phyloP scores from a whole-genome alignment of 2,113 vertebrate genomes.

The Dinomys branickii region DNA sequence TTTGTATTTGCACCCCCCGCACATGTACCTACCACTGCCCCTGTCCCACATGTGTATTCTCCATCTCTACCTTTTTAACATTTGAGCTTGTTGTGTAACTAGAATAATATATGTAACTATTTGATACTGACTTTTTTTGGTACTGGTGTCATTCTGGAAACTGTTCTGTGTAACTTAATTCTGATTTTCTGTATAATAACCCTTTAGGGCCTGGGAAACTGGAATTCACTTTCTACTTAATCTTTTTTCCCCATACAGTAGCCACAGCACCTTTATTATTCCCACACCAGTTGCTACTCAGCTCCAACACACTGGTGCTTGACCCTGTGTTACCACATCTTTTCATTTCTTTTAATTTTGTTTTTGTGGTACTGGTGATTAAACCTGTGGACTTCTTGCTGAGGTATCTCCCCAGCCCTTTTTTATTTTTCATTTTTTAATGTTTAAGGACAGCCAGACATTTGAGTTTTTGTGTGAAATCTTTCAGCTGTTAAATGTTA shows the following conservation, averaged over 20 bases:
- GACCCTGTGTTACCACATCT: background rate
- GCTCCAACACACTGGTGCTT: background rate
- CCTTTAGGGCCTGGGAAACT: background rate
- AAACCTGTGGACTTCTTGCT: background rate
- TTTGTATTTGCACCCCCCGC: background rate
- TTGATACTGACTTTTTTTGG: constrained; percentile 30
- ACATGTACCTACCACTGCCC: background rate
- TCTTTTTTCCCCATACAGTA: background rate
- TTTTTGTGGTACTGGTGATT: background rate
- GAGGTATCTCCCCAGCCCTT: background rate
- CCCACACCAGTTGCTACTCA: background rate
- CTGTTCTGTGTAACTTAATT: constrained; percentile 8
- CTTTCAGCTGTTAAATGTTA: background rate
- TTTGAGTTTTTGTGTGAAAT: constrained; percentile 50
- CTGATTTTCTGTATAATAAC: background rate
- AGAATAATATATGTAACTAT: constrained; percentile 30
- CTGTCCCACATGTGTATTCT: constrained; percentile 13
- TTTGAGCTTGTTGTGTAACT: constrained; percentile 49
- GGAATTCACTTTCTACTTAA: background rate
- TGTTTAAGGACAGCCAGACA: background rate
- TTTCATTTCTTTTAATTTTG: background rate
- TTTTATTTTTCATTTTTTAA: background rate
- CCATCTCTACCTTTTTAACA: constrained; percentile 9
- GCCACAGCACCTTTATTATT: background rate
- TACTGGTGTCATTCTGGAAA: constrained; percentile 11